Evolutionary conservation across 1,140 invertebrate genomes (phyloP), one percentile per base, ranked within the genome.

Genomic region (Patella vulgata): DNA sequence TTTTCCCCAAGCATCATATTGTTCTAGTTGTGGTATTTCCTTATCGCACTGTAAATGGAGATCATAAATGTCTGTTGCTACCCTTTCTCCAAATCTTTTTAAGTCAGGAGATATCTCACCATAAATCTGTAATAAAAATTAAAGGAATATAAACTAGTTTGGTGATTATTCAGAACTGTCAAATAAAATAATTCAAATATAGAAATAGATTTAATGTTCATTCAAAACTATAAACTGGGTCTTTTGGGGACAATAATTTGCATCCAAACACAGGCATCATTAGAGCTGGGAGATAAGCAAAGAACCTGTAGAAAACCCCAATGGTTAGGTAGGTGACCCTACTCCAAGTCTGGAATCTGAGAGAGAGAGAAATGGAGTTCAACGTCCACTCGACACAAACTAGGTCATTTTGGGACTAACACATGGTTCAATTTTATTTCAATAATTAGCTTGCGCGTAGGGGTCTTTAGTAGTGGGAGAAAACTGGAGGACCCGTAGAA

Each of bases 1-100:
- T 42, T 84, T 81, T 17, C 88, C 88, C 89, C 89, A 89, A 19
- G 88, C 85, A 79, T 88, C 82, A 66, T 78, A 84, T 36, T 85
- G 80, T 46, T 82, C 73, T 17, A 89, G 67, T 59, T 73, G 73
- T 0, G 88, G 88, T 30, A 78, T 85, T 60, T 87, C 81, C 4
- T 73, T 50, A 65, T 89, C 88, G 80, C 87, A 88, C 70, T 88
- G 81, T 46, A 82, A 67, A 27, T 84, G 82, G 9, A 88, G 71
- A 0, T 81, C 63, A 61, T 87, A 84, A 36, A 89, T 84, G 56
- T 89, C 87, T 19, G 73, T 77, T 0, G 80, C 80, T 21, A 88
- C 82, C 61, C 86, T 62, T 4, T 84, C 51, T 23, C 88, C 86
- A 83, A 89, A 87, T 57, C 67, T 66, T 4, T 69, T 58, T 19